Percentiles rank a stretch among this genome's conserved stretches.
phyloP scores from a whole-genome alignment of 2,888 invertebrate species.

The Cryptops parisi region DNA sequence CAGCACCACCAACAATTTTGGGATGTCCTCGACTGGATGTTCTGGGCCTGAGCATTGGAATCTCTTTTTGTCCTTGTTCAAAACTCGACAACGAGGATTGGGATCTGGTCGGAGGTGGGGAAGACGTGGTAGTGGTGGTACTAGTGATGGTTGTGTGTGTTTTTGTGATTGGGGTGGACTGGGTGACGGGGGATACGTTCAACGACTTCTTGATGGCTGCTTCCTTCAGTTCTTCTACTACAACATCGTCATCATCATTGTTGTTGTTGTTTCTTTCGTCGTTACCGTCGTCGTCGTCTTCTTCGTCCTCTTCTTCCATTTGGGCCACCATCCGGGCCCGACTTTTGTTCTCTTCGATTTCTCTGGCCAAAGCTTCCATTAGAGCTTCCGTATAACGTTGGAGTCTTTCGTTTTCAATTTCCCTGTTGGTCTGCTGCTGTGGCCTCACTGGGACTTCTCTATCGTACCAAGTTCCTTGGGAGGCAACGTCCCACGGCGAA shows the following conservation, averaged over 20 bases:
- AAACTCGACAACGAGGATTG: not conserved
- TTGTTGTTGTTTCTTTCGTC: too few species aligned
- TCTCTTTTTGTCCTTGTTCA: constrained; percentile 7
- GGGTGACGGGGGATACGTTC: not conserved
- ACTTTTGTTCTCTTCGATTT: not conserved
- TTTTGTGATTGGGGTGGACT: not conserved
- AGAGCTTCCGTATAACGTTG: constrained; percentile 6
- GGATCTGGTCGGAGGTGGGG: not conserved
- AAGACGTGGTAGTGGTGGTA: not conserved
- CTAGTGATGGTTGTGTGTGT: not conserved
- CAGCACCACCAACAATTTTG: too few species aligned
- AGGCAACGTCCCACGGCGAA: not conserved
- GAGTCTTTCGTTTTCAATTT: not conserved
- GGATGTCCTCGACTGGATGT: not conserved
- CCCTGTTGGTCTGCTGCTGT: not conserved
- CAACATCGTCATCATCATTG: not conserved
- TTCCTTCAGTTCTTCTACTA: constrained; percentile 10
- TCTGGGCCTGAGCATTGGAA: constrained; percentile 9
- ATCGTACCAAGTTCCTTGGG: not conserved
- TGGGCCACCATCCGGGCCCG: not conserved
- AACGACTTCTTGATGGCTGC: constrained; percentile 4
- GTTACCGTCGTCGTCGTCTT: too few species aligned
- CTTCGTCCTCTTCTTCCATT: not conserved
- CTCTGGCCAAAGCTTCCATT: not conserved
- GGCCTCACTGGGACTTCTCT: not conserved